Percentiles rank a stretch among this genome's conserved stretches.
Conservation (phyloP, 2,113 vertebrate species). For the Shinisaurus crocodilurus region DNA sequence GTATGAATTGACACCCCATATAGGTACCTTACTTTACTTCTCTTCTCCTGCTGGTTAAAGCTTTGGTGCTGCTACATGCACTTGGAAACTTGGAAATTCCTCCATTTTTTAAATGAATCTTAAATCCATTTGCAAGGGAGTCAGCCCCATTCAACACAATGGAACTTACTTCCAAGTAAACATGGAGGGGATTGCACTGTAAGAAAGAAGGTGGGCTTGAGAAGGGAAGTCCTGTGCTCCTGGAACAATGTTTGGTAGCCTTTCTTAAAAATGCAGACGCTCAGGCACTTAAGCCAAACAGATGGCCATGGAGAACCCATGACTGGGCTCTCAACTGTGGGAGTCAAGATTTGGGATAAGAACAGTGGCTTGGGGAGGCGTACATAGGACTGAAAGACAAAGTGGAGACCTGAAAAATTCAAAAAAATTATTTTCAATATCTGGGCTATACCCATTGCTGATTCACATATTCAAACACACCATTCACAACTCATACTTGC, state of each 20-base stretch:
- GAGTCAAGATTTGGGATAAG: neutral
- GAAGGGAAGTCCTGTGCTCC: neutral
- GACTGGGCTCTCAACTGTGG: neutral
- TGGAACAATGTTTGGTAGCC: neutral
- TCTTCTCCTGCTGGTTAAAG: neutral
- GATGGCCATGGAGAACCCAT: neutral
- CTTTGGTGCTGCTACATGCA: neutral
- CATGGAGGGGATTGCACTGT: neutral
- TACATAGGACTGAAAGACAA: neutral
- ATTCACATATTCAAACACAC: neutral
- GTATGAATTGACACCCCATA: neutral
- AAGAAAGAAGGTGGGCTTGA: neutral
- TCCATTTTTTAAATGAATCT: neutral
- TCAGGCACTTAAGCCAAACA: neutral
- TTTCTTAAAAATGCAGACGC: neutral
- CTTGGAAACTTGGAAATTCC: neutral
- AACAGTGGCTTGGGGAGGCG: neutral
- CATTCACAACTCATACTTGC: too few relatives aligned
- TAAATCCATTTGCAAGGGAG: neutral
- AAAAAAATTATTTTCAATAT: slow-evolving; percentile 6
- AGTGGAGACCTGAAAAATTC: neutral
- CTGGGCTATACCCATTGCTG: neutral
- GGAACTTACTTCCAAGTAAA: neutral
- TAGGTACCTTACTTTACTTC: neutral
- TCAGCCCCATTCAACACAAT: neutral